Conservation (phyloP, 2,113 vertebrate species). For the Elanoides forficatus region DNA sequence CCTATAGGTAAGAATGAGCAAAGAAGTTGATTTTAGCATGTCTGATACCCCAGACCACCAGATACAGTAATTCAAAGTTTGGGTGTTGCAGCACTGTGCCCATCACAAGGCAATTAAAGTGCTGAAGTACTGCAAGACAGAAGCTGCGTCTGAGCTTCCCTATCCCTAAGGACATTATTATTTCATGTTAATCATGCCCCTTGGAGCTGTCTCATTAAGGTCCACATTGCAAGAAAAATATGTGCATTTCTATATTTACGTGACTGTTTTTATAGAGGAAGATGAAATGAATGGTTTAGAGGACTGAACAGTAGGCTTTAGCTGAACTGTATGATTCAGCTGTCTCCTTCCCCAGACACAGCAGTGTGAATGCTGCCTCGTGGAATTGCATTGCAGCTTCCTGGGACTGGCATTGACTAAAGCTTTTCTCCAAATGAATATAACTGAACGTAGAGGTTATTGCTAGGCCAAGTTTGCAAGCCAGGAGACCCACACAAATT, state of each 20-base stretch:
- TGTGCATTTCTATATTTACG: neutral
- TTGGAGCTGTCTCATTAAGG: slow-evolving; percentile 49
- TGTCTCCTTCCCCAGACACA: neutral
- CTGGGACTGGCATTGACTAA: neutral
- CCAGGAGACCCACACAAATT: neutral
- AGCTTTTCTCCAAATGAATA: neutral
- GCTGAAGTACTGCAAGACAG: slow-evolving; percentile 8
- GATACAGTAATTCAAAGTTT: slow-evolving; percentile 19
- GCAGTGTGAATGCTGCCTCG: neutral
- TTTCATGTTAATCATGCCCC: slow-evolving; percentile 62
- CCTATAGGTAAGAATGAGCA: neutral
- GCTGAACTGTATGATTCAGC: slow-evolving; percentile 7
- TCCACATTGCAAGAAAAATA: slow-evolving; percentile 28
- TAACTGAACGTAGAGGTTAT: neutral
- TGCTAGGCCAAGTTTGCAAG: neutral
- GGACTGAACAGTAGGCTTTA: neutral
- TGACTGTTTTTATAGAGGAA: slow-evolving; percentile 15
- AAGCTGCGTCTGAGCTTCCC: neutral
- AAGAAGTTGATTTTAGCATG: neutral
- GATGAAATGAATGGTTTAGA: slow-evolving; percentile 5
- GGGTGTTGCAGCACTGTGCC: neutral
- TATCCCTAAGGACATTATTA: slow-evolving; percentile 43
- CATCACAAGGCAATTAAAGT: slow-evolving; percentile 39
- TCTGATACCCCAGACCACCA: slow-evolving; percentile 1
- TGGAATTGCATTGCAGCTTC: neutral